Conservation (phyloP, 2,888 invertebrate genomes). For the Scaptodrosophila latifasciaeformis region DNA sequence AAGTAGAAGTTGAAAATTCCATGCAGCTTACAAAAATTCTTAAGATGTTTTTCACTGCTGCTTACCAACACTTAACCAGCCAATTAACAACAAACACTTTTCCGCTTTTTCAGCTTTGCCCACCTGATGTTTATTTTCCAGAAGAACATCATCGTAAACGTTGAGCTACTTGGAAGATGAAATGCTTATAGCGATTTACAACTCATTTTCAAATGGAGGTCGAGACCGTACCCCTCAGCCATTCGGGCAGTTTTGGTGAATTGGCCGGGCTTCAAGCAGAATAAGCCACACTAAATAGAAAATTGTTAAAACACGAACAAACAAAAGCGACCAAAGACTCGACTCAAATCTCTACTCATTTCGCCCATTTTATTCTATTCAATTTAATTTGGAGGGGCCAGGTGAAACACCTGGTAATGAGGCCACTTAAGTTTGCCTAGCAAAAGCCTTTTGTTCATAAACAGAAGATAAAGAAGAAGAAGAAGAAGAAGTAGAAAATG, state of each 20-base stretch:
- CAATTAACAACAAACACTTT: slow-evolving; percentile 5
- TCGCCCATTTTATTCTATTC: slow-evolving; percentile 1
- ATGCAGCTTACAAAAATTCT: too few relatives aligned
- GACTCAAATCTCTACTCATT: neutral
- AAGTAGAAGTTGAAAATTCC: too few relatives aligned
- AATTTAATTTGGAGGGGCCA: neutral
- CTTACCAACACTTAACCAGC: slow-evolving; percentile 2
- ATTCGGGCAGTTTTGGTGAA: too few relatives aligned
- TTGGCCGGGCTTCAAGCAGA: slow-evolving; percentile 1
- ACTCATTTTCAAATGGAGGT: neutral
- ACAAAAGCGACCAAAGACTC: neutral
- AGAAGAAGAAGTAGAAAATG: too few relatives aligned
- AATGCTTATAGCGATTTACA: neutral
- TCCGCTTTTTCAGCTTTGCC: too few relatives aligned
- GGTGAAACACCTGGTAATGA: slow-evolving; percentile 1
- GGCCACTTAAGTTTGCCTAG: slow-evolving; percentile 1
- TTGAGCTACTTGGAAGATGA: too few relatives aligned
- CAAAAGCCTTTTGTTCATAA: slow-evolving; percentile 33
- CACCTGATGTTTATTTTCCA: too few relatives aligned
- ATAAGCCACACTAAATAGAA: slow-evolving; percentile 3
- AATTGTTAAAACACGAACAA: neutral
- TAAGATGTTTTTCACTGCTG: too few relatives aligned
- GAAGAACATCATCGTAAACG: too few relatives aligned
- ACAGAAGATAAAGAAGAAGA: too few relatives aligned
- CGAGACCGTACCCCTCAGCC: too few relatives aligned